phyloP scores from a whole-genome alignment of 2,888 invertebrate genomes.

The Melangyna quadrimaculata region DNA sequence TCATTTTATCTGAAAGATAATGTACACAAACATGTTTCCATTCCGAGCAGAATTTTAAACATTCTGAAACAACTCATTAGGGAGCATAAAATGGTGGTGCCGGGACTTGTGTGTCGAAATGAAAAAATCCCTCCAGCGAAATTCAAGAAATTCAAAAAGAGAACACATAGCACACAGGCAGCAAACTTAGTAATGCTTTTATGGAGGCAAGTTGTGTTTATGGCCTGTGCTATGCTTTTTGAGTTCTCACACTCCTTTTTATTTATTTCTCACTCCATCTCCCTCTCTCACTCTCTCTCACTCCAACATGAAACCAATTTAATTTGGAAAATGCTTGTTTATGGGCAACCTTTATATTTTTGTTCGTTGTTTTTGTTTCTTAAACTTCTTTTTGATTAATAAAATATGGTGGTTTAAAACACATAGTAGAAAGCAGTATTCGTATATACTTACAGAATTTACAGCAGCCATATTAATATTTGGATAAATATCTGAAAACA shows the following conservation, averaged over 20 bases:
- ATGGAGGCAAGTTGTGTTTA: constrained; percentile 37
- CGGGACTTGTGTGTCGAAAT: constrained; percentile 24
- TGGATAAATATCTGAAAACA: constrained; percentile 67
- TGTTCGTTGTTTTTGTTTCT: background rate
- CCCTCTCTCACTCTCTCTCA: background rate
- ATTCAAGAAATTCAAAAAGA: constrained; percentile 12
- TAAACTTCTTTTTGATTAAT: constrained; percentile 11
- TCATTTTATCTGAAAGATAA: constrained; percentile 63
- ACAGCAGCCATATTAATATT: constrained; percentile 78
- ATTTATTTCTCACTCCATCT: background rate
- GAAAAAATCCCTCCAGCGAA: constrained; percentile 29
- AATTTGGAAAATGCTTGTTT: constrained; percentile 44
- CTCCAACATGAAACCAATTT: constrained; percentile 52
- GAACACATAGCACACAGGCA: constrained; percentile 14
- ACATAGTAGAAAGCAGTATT: background rate
- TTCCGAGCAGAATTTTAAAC: constrained; percentile 44
- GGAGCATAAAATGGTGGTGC: constrained; percentile 34
- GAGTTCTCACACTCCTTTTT: too few species aligned
- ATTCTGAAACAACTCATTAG: constrained; percentile 64
- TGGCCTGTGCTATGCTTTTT: constrained; percentile 23
- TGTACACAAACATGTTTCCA: constrained; percentile 64
- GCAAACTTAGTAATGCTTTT: constrained; percentile 56
- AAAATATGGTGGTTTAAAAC: constrained; percentile 28
- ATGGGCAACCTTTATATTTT: constrained; percentile 2
- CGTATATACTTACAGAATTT: constrained; percentile 80